phyloP scores from a whole-genome alignment of 2,888 invertebrate genomes.

The Saturnia japonica region DNA sequence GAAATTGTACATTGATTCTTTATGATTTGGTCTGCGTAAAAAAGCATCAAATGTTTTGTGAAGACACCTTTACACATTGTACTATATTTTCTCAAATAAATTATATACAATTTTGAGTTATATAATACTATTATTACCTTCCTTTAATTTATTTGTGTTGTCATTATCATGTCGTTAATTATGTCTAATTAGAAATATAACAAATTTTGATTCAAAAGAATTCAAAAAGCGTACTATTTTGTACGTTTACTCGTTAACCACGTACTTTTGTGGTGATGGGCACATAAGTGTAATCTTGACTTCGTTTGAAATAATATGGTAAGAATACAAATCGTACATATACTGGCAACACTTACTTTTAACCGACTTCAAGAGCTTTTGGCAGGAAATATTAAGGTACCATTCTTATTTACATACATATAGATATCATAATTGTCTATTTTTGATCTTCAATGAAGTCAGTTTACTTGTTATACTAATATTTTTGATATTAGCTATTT shows the following conservation, averaged over 20 bases:
- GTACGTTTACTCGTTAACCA: slow-evolving; percentile 26
- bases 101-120: background rate
- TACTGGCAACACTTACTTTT: background rate
- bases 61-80: background rate
- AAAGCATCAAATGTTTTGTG: no score
- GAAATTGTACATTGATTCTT: no score
- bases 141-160: background rate
- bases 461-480: background rate
- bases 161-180: slow-evolving; percentile 42
- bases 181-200: slow-evolving; percentile 52
- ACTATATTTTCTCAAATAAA: background rate
- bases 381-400: no score
- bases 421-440: no score
- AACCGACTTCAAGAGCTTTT: no score
- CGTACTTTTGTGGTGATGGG: slow-evolving; percentile 49
- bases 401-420: no score
- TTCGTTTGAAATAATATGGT: slow-evolving; percentile 40
- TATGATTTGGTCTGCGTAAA: no score
- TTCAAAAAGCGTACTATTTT: slow-evolving; percentile 33
- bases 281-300: slow-evolving; percentile 71
- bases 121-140: background rate
- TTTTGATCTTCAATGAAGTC: no score
- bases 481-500: background rate
- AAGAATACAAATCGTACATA: background rate
- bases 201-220: slow-evolving; percentile 40